Evolutionary conservation across 2,113 vertebrate species (phyloP), one percentile per base, ranked within the genome.

Genomic region (Tachysurus fulvidraco): DNA sequence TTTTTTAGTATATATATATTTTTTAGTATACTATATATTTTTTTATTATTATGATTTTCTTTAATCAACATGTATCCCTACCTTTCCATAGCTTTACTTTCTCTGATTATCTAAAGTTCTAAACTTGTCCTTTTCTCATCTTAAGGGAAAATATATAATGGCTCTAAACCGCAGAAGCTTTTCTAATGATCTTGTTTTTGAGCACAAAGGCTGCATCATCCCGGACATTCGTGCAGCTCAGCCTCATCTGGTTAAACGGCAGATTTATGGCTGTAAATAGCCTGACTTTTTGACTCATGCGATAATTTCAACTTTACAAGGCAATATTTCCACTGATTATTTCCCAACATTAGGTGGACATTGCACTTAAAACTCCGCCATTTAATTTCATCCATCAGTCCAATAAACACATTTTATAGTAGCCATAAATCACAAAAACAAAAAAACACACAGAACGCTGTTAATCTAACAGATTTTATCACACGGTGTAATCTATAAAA

Each of bases 381-480:
- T 97, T 98, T 97, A 97, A 98, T 97, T 97, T 97, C 97, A 97
- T 98, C 97, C 96, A 97, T 96, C 96, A 95, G 95, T 95, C 95
- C 95, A 96, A 98, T 99, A 99, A 99, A 99, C 97, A 98, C 93
- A 93, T 95, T 99, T 98, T 98, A 99, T 95, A 92, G 94, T 81
- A 76, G 62, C 86, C 91, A 95, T 99, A 97, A 98, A 99, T 99
- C 96, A 98, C 94, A 91, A 88, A 94, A 96, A 97, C 96, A 97
- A 97, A 98, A 98, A 97, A 54, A 81, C 95, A 95, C 94, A 95
- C 94, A 95, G 95, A 95, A 96, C 95, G 96, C 96, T 96, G 96
- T 98, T 98, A 97, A 98, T 98, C 96, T 97, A 96, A 95, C 95
- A 97, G 95, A 97, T 97, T 96, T 96, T 95, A 95, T 96, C 95